Evolutionary conservation across 1,140 invertebrate species (phyloP), one percentile per base, ranked within the genome.

Genomic region (Drosophila pallidifrons): DNA sequence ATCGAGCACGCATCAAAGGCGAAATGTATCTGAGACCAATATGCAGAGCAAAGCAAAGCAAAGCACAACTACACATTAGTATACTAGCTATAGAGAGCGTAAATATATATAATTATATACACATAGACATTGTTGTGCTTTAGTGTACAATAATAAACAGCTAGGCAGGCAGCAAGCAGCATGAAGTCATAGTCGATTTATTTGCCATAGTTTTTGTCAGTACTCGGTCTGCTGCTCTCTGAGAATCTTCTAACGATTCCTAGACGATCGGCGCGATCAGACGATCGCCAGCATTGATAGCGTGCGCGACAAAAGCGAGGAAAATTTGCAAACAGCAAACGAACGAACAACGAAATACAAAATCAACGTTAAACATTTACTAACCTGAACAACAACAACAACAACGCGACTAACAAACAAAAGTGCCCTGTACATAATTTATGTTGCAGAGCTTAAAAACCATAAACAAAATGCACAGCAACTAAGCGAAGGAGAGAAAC

Each of bases 241-340:
- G 6, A 67, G 61, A 57, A 28, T 41, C 13, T 25, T 13, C 25
- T 28, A 38, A 1, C 43, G 55, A 54, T 65, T 51, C 60, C 30
- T 43, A 28, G 55, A 25, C 35, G 35, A 35, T 35, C n/a, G 3
- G 7, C n/a, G 41, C 38, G 8, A 41, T 77, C 87, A 91, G 91
- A 91, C 79, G 90, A 88, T 85, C 86, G 83, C 78, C 72, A 83
- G 87, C 83, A 66, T 78, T 81, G 86, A 91, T 91, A 91, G 86
- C 77, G 91, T 59, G 69, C 79, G 77, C 90, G 89, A 79, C 80
- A 78, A 79, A 63, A 66, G 71, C 83, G 67, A 58, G 63, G 72
- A 73, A 81, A 70, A 63, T 69, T 28, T 64, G 49, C 66, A 60
- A 63, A 68, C 66, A 76, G 75, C 67, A 78, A 61, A 25, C 20